Evolutionary conservation across 2,888 invertebrate genomes (phyloP), one percentile per base, ranked within the genome.

Genomic region (Acronicta alni): DNA sequence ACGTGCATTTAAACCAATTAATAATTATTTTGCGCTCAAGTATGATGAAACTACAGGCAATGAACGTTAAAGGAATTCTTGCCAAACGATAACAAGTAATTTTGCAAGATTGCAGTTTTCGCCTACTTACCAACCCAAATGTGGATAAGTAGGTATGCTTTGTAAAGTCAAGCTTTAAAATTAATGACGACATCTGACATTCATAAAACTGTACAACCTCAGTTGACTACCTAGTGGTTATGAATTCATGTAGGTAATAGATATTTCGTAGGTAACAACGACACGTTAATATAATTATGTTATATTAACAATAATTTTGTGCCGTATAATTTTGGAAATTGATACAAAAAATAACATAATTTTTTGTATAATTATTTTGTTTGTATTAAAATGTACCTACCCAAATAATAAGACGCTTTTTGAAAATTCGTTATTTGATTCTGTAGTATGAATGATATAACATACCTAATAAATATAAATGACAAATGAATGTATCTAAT

Each of bases 91-190:
- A 42, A 45, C 62, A 49, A 58, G 60, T 47, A 43, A 44, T 79
- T 67, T 78, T 71, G 72, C 69, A 75, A 72, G 54, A 67, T 20
- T 76, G 76, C 76, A 71, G 51, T 72, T 74, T 72, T 75, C 51
- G 61, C 65, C 68, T 58, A 71, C 68, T 59, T 69, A 57, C 48
- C 48, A 49, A 54, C 45, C 70, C 73, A 70, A 80, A 78, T 56
- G 49, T 66, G 61, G 64, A 44, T 48, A 49, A 35, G 35, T 35
- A n/a, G 35, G 35, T 51, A 55, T 55, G 46, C 41, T 71, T 44
- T 58, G 35, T 59, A 48, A 53, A 46, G 23, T 52, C 53, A 41
- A 45, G n/a, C n/a, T 45, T 39, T 57, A 43, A 45, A 46, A 52
- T 45, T 38, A 32, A 66, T 67, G 23, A 18, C 37, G 9, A 44